Conservation (phyloP, 2,113 vertebrate genomes). For the Halichoeres trimaculatus region DNA sequence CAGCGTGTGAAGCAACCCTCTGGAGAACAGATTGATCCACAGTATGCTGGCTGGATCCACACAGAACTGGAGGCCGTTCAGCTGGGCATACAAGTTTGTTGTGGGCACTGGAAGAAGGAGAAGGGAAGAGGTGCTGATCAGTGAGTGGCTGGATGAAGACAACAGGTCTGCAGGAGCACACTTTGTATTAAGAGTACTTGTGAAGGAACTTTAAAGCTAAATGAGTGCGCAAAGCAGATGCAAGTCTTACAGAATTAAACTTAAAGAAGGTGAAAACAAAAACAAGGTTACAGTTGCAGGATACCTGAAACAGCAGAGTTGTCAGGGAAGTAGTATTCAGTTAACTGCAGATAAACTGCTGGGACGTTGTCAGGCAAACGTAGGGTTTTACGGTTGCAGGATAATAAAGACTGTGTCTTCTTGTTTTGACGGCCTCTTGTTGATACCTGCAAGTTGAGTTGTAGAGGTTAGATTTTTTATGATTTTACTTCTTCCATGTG, state of each 20-base stretch:
- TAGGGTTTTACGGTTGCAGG: conserved; percentile 90
- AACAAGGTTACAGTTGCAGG: neutral
- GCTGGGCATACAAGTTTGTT: conserved; percentile 91
- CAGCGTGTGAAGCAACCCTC: conserved; percentile 91
- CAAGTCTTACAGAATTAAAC: neutral
- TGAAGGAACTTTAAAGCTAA: too few species aligned
- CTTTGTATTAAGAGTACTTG: neutral
- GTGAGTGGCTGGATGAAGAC: neutral
- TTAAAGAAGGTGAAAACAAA: neutral
- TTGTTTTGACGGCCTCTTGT: conserved; percentile 92
- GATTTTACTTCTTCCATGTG: neutral
- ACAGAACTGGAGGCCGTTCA: conserved; percentile 90
- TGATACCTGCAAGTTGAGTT: conserved; percentile 87
- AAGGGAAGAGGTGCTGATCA: neutral
- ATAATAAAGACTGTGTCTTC: conserved; percentile 92
- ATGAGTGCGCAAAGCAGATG: neutral
- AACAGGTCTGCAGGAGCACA: neutral
- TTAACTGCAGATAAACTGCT: conserved; percentile 95
- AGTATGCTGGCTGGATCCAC: conserved; percentile 91
- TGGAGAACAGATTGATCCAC: conserved; percentile 94
- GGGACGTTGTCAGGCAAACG: conserved; percentile 86
- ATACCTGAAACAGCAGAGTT: conserved; percentile 89
- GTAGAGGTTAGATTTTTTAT: neutral
- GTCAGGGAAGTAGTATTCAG: conserved; percentile 96
- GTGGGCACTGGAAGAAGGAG: conserved; percentile 86